A percentile compares a stretch with the other conserved stretches of the same genome.
These are phyloP conservation scores for Cirrhinus molitorella DNA, from an alignment of 2,797 vertebrate genomes.

Conservation along the genomic window DNA sequence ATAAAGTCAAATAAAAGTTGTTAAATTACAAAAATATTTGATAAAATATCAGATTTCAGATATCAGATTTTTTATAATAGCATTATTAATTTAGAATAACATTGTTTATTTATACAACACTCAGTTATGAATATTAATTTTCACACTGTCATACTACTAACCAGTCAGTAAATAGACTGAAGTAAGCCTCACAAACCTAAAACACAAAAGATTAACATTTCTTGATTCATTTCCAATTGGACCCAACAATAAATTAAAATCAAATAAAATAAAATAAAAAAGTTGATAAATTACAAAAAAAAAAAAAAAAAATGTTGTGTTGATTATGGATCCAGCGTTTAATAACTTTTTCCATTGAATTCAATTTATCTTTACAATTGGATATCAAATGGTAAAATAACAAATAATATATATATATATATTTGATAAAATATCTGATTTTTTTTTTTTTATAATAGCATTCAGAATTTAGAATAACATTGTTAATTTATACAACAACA, in stretches of 20 bases:
- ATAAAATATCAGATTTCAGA: too few species aligned
- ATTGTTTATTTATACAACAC: background rate
- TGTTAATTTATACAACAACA: background rate
- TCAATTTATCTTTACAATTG: background rate
- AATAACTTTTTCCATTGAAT: background rate
- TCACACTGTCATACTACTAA: background rate
- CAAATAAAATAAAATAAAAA: background rate
- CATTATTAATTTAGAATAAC: background rate
- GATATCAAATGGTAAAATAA: too few species aligned
- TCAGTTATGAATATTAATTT: background rate
- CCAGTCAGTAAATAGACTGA: background rate
- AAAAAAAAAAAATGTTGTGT: background rate
- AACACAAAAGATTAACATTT: background rate
- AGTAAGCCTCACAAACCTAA: background rate
- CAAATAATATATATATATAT: too few species aligned
- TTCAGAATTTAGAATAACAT: background rate
- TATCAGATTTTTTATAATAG: too few species aligned
- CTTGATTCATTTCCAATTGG: background rate
- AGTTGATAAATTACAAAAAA: background rate
- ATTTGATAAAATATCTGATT: too few species aligned
- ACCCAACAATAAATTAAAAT: too few species aligned
- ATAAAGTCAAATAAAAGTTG: too few species aligned
- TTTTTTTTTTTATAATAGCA: too few species aligned
- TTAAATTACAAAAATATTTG: too few species aligned
- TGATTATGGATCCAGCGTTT: background rate